Evolutionary conservation across 2,797 vertebrate genomes (phyloP), one percentile per base, ranked within the genome.

Genomic region (Myotis myotis): DNA sequence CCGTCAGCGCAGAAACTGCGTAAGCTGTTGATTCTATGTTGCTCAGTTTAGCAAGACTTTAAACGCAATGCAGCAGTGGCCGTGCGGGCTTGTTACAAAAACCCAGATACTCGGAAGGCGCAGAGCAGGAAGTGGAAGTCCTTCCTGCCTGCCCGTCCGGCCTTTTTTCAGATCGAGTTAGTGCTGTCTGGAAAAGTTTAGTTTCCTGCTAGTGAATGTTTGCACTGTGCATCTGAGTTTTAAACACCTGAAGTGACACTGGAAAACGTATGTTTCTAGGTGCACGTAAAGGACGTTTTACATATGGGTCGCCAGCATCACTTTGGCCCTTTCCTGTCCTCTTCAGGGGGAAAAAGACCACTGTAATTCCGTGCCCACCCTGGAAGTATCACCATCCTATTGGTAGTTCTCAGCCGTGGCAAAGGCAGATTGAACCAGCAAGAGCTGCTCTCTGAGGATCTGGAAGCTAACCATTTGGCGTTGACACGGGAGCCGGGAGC

Each of bases 1-100:
- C 41, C 9, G 62, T 30, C 33, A 23, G 0, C n/a, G 36, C 22
- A 19, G 17, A 13, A 57, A 11, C 15, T 2, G n/a, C 13, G 0
- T 3, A 8, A 12, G 2, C 22, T 25, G 8, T 41, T 3, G 19
- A 8, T 11, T 62, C 53, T 47, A 1, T 44, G 2, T 72, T 28
- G 38, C 76, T 66, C 20, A 5, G 25, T 38, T 68, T 30, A 57
- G 13, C 9, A 20, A 28, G 53, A 11, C 23, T 44, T 72, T 36
- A 41, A 4, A 64, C 49, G 30, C n/a, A 64, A 0, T 28, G 22
- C 47, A 38, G 8, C 36, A 25, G n/a, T 30, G 23, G 36, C 11
- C 19, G 1, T 28, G 4, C 75, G 80, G 36, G 10, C 41, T 60
- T 38, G 44, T 80, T 41, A 55, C 1, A 16, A 36, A 51, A 38